phyloP scores from a whole-genome alignment of 1,140 invertebrate species.

The Brachionus angularis region DNA sequence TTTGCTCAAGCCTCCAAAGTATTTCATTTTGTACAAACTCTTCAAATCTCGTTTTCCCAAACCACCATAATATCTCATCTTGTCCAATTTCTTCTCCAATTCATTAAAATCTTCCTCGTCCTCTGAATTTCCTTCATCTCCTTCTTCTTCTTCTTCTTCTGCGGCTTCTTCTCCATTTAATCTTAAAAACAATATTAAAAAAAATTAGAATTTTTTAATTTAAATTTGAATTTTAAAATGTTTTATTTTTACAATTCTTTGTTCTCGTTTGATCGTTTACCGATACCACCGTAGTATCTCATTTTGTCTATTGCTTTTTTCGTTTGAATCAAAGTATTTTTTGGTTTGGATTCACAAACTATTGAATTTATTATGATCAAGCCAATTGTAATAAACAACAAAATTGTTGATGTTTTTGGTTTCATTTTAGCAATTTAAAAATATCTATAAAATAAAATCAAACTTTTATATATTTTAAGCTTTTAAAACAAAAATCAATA shows the following conservation, averaged over 20 bases:
- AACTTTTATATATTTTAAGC: too few relatives aligned
- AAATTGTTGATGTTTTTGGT: too few relatives aligned
- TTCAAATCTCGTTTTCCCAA: conserved; percentile 32
- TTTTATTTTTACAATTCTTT: neutral
- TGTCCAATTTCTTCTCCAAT: neutral
- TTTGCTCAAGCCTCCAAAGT: conserved; percentile 31
- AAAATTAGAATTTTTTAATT: neutral
- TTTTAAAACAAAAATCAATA: too few relatives aligned
- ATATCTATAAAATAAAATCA: too few relatives aligned
- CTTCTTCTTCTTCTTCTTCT: neutral
- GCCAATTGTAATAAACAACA: too few relatives aligned
- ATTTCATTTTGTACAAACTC: conserved; percentile 41
- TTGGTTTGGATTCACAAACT: too few relatives aligned
- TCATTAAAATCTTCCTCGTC: neutral
- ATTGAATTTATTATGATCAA: too few relatives aligned
- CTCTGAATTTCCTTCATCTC: neutral
- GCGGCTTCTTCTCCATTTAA: too few relatives aligned
- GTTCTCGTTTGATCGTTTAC: neutral
- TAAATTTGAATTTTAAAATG: neutral
- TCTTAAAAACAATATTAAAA: neutral
- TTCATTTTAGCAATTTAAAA: too few relatives aligned
- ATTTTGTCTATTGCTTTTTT: conserved; percentile 38
- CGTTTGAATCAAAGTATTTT: too few relatives aligned
- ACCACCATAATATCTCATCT: conserved; percentile 32
- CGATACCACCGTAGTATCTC: conserved; percentile 35